Evolutionary conservation across 1,140 invertebrate genomes (phyloP).

Genomic region (Cyphomyrmex costatus): DNA sequence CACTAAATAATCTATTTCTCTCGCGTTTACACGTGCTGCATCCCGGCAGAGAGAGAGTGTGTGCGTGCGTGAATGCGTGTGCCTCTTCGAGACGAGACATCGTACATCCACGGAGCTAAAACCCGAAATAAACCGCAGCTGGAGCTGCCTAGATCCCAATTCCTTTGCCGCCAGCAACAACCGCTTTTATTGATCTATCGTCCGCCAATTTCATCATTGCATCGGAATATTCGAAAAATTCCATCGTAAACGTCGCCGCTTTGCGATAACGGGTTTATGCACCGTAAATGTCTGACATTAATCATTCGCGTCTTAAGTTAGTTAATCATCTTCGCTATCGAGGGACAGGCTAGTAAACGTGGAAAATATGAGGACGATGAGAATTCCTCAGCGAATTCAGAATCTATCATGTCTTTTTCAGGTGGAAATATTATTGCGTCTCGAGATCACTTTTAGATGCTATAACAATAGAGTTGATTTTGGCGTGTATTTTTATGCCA

Average conservation of each 20-base stretch:
- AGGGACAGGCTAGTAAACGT: neutral
- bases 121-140: constrained; percentile 74
- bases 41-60: neutral
- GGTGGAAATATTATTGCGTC: neutral
- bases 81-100: constrained; percentile 10
- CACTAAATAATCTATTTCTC: constrained; percentile 75
- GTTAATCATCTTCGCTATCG: constrained; percentile 25
- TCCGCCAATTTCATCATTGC: constrained; percentile 58
- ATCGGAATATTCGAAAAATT: constrained; percentile 20
- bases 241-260: neutral
- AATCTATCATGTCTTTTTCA: neutral
- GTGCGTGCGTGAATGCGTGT: neutral
- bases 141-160: constrained; percentile 71
- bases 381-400: neutral
- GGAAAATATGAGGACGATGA: neutral
- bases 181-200: constrained; percentile 68
- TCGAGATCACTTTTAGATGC: neutral
- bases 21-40: constrained; percentile 38
- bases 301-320: constrained; percentile 24
- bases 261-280: constrained; percentile 6
- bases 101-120: constrained; percentile 61
- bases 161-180: constrained; percentile 29
- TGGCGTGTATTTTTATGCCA: constrained; percentile 19
- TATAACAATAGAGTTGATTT: neutral
- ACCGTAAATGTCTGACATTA: constrained; percentile 1